These are phyloP conservation scores for Archaeoteleia sp. DNA, from an alignment of 2,888 invertebrate species.

Conservation along the genomic window DNA sequence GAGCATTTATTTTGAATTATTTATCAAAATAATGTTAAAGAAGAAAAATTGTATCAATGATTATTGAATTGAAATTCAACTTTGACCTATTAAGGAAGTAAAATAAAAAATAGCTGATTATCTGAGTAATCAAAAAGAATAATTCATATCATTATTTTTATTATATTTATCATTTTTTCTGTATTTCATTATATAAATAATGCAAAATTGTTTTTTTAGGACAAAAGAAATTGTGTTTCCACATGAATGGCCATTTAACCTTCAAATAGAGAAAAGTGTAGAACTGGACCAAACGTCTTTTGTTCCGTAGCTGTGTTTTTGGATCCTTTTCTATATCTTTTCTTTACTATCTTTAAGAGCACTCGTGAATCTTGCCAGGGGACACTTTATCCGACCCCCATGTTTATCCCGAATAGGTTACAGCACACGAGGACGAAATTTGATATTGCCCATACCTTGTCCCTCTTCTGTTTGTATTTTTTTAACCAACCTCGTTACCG, in stretches of 20 bases:
- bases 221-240: conserved; percentile 16
- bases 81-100: too few species aligned
- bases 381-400: conserved; percentile 44
- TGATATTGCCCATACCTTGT: conserved; percentile 51
- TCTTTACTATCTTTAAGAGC: conserved; percentile 23
- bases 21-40: too few species aligned
- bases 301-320: conserved; percentile 29
- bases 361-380: conserved; percentile 15
- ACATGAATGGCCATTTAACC: conserved; percentile 13
- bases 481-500: conserved; percentile 24
- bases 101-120: too few species aligned
- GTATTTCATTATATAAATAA: conserved; percentile 6
- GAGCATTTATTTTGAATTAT: too few species aligned
- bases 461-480: conserved; percentile 21
- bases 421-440: too few species aligned
- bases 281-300: conserved; percentile 22
- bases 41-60: too few species aligned
- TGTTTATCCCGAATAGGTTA: conserved; percentile 32
- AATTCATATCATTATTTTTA: too few species aligned
- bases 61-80: too few species aligned
- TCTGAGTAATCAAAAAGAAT: too few species aligned
- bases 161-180: too few species aligned
- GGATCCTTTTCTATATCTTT: conserved; percentile 16
- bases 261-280: conserved; percentile 25
- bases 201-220: conserved; percentile 19